Percentiles rank a stretch among this genome's conserved stretches.
phyloP scores from a whole-genome alignment of 2,113 vertebrate species.

The Hydropotes inermis region DNA sequence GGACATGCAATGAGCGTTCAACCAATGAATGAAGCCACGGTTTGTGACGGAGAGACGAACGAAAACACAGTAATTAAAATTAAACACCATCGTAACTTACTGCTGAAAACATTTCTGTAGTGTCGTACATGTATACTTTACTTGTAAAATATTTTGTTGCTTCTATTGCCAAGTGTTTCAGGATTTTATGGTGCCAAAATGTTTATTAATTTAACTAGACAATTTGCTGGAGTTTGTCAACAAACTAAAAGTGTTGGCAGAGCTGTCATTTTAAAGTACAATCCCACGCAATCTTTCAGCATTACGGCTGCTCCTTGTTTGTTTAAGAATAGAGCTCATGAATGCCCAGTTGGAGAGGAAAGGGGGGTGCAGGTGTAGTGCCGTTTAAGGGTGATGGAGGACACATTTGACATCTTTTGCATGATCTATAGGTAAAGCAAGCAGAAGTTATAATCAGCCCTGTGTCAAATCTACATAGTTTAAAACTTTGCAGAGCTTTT shows the following conservation, averaged over 20 bases:
- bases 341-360: slow-evolving; percentile 75
- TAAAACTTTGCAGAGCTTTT: neutral
- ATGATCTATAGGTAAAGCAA: neutral
- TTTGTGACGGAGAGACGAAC: slow-evolving; percentile 61
- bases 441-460: slow-evolving; percentile 3
- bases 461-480: neutral
- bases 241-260: slow-evolving; percentile 66
- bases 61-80: slow-evolving; percentile 58
- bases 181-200: slow-evolving; percentile 68
- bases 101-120: slow-evolving; percentile 51
- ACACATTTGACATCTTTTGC: slow-evolving; percentile 33
- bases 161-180: slow-evolving; percentile 51
- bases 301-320: slow-evolving; percentile 78
- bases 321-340: slow-evolving; percentile 78
- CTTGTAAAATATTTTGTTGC: slow-evolving; percentile 59
- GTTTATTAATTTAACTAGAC: slow-evolving; percentile 74
- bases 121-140: slow-evolving; percentile 46
- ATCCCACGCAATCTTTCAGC: slow-evolving; percentile 68
- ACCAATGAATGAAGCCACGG: slow-evolving; percentile 40
- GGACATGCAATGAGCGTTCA: slow-evolving; percentile 20
- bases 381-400: slow-evolving; percentile 54
- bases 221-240: slow-evolving; percentile 76
- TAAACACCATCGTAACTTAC: slow-evolving; percentile 55
- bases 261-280: slow-evolving; percentile 77
- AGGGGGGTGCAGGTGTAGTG: slow-evolving; percentile 70